Evolutionary conservation across 1,140 invertebrate genomes (phyloP).

Genomic region (Callitettix versicolor): DNA sequence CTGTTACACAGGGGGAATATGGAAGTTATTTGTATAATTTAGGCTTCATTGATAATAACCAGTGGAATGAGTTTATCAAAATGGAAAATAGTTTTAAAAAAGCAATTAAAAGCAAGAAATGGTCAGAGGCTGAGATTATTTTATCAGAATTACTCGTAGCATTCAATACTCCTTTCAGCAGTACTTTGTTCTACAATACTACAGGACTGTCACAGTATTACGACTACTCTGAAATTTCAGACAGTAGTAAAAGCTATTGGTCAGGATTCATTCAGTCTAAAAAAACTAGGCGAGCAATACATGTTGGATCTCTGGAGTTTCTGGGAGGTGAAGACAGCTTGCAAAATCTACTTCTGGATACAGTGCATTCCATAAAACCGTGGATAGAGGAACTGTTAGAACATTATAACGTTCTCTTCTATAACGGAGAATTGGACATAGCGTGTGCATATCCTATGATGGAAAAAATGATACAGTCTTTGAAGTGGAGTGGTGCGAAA

Average conservation of each 20-base stretch:
- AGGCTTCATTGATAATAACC: slow-evolving; percentile 36
- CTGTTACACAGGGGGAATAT: slow-evolving; percentile 62
- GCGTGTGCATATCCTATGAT: slow-evolving; percentile 72
- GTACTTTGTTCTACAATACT: slow-evolving; percentile 43
- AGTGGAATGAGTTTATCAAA: slow-evolving; percentile 28
- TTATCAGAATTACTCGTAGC: background rate
- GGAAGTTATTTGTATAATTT: slow-evolving; percentile 70
- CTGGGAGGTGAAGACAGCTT: slow-evolving; percentile 45
- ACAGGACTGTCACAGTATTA: slow-evolving; percentile 64
- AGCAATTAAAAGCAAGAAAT: slow-evolving; percentile 1
- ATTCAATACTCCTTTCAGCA: slow-evolving; percentile 27
- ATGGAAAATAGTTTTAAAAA: slow-evolving; percentile 4
- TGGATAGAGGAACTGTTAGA: slow-evolving; percentile 58
- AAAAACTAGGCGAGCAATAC: slow-evolving; percentile 44
- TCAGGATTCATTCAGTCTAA: slow-evolving; percentile 44
- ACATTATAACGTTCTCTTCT: slow-evolving; percentile 58
- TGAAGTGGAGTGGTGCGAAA: slow-evolving; percentile 54
- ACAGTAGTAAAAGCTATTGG: slow-evolving; percentile 30
- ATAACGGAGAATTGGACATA: slow-evolving; percentile 69
- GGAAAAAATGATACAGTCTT: slow-evolving; percentile 44
- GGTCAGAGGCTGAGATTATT: background rate
- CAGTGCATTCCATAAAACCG: slow-evolving; percentile 71
- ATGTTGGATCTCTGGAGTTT: slow-evolving; percentile 64
- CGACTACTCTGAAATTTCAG: slow-evolving; percentile 59
- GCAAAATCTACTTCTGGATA: slow-evolving; percentile 56